phyloP scores from a whole-genome alignment of 2,113 vertebrate species.

The Balaeniceps rex region DNA sequence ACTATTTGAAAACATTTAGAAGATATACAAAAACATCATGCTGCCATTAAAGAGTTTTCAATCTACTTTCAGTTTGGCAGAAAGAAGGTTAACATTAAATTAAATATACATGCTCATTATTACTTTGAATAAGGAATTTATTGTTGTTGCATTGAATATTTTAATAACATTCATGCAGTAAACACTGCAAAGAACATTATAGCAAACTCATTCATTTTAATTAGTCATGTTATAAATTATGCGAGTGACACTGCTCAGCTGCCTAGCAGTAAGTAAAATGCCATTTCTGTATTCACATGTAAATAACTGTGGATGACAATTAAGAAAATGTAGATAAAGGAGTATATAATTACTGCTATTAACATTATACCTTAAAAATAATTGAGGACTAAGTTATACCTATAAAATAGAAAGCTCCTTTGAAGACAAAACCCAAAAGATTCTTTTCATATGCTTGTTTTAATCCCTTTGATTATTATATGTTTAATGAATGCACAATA shows the following conservation, averaged over 20 bases:
- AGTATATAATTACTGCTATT: conserved; percentile 51
- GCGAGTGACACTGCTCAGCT: conserved; percentile 31
- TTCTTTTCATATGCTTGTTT: conserved; percentile 4
- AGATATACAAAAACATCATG: neutral
- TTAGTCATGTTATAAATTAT: conserved; percentile 74
- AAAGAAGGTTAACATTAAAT: conserved; percentile 56
- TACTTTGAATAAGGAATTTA: conserved; percentile 54
- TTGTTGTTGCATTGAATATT: conserved; percentile 56
- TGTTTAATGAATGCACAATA: conserved; percentile 28
- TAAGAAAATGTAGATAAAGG: conserved; percentile 57
- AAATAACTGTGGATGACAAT: conserved; percentile 70
- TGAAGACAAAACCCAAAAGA: conserved; percentile 2
- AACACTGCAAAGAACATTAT: conserved; percentile 39
- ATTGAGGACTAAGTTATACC: conserved; percentile 12
- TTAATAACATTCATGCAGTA: conserved; percentile 64
- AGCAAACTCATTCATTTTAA: conserved; percentile 74
- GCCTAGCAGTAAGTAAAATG: conserved; percentile 61
- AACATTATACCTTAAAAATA: conserved; percentile 56
- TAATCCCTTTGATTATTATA: conserved; percentile 16
- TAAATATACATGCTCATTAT: conserved; percentile 57
- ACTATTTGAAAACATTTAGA: neutral
- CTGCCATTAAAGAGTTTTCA: conserved; percentile 21
- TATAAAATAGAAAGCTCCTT: conserved; percentile 42
- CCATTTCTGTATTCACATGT: conserved; percentile 60
- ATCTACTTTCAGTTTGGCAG: conserved; percentile 30